Evolutionary conservation across 92 coral and sea anemone genomes (phyloP), one percentile per base, ranked within the genome.

Genomic region (Epizoanthus fatuus): DNA sequence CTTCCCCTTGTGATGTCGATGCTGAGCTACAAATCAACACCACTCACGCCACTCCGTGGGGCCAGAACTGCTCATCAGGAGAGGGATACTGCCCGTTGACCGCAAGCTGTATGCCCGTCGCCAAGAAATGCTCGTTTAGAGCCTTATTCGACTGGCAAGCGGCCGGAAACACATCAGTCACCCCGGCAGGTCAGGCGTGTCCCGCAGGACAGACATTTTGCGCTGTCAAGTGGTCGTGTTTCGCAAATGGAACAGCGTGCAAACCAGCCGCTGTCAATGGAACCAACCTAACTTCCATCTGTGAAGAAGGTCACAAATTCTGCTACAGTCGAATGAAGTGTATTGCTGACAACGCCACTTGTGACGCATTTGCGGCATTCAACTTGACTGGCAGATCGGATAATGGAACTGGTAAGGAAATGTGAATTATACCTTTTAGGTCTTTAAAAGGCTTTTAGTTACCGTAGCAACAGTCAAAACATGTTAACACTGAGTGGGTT

Each of bases 361-460:
- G 53, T 0, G 32, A 19, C 1, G 20, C 82, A 13, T 58, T 77
- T 60, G 19, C 82, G 44, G 12, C 69, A 2, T 77, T 77, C 70
- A 77, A 77, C 58, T 19, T 40, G 56, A 77, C 69, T 20, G 82
- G 70, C 39, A 77, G 69, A 60, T 58, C 69, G 15, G 82, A 77
- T 55, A 77, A 77, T 45, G 82, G 82, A 59, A 77, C 82, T 40
- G 82, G 82, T 77, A 77, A 49, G 53, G 3, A 49, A 49, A 9
- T 49, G 13, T 49, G 53, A 49, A 49, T 8, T 49, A 12, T 49
- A 9, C 53, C 11, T 49, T 49, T 49, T 44, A 44, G 1, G 12
- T 0, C 13, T 49, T 7, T 8, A 49, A 49, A 49, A 5, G 53
- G 53, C 13, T 49, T 49, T 49, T 49, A 47, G 53, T 49, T 10